These are phyloP conservation scores for Sminthurides bifidus DNA, from an alignment of 1,140 invertebrate species.

Conservation along the genomic window DNA sequence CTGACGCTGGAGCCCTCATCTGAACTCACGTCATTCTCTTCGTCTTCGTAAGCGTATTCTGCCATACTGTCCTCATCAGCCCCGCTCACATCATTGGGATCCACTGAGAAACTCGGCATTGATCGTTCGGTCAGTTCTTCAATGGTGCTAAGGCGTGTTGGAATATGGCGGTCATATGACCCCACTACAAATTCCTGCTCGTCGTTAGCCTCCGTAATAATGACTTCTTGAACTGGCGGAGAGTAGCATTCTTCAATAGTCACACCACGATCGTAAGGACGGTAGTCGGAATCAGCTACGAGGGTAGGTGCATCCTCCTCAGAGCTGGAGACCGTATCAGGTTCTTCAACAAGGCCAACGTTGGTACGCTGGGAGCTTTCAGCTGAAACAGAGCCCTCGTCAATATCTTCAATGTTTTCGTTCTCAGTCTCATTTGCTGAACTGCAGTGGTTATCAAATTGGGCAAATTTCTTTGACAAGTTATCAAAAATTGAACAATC, in stretches of 20 bases:
- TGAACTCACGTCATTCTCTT: slow-evolving; percentile 6
- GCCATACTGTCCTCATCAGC: slow-evolving; percentile 2
- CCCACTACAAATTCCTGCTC: background rate
- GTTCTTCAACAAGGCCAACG: slow-evolving; percentile 26
- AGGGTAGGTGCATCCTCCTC: slow-evolving; percentile 22
- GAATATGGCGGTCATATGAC: background rate
- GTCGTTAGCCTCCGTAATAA: slow-evolving; percentile 3
- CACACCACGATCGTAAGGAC: background rate
- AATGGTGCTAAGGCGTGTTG: slow-evolving; percentile 25
- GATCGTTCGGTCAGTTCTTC: slow-evolving; percentile 25
- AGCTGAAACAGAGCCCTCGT: no score
- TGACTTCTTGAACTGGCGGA: slow-evolving; percentile 1
- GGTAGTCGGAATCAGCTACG: slow-evolving; percentile 12
- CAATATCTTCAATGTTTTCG: no score
- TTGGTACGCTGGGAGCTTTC: no score
- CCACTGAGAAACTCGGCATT: background rate
- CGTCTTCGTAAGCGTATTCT: slow-evolving; percentile 3
- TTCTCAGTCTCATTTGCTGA: no score
- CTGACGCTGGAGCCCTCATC: slow-evolving; percentile 24
- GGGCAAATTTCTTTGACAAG: no score
- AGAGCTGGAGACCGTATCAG: slow-evolving; percentile 20
- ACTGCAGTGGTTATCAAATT: no score
- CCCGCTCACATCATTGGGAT: background rate
- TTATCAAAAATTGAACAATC: no score
- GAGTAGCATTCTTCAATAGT: slow-evolving; percentile 25